Evolutionary conservation across 2,888 invertebrate species (phyloP).

Genomic region (Aplocera efformata): DNA sequence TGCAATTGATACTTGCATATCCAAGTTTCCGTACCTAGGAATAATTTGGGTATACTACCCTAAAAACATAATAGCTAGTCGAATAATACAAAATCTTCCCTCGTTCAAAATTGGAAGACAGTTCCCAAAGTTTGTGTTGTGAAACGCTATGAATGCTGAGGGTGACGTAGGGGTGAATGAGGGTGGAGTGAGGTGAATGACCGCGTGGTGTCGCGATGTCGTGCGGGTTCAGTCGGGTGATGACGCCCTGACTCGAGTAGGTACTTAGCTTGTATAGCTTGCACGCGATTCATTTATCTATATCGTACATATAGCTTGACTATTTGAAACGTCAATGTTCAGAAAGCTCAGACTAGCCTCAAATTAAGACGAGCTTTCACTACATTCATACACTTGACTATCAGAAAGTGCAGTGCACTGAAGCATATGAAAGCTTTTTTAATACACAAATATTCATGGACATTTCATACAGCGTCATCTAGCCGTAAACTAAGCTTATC

Average conservation of each 20-base stretch:
- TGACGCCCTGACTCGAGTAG: constrained; percentile 9
- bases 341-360: too few relatives aligned
- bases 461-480: too few relatives aligned
- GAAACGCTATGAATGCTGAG: constrained; percentile 29
- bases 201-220: constrained; percentile 43
- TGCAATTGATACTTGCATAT: too few relatives aligned
- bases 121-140: constrained; percentile 24
- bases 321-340: not conserved
- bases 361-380: too few relatives aligned
- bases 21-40: too few relatives aligned
- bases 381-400: too few relatives aligned
- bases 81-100: constrained; percentile 1
- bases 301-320: not conserved
- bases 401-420: too few relatives aligned
- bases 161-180: constrained; percentile 41
- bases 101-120: constrained; percentile 11
- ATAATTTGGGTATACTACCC: too few relatives aligned
- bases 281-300: constrained; percentile 17
- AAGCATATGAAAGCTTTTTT: too few relatives aligned
- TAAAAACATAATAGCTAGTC: not conserved
- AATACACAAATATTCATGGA: too few relatives aligned
- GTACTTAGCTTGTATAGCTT: constrained; percentile 20
- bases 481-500: too few relatives aligned
- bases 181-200: constrained; percentile 51
- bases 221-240: constrained; percentile 21